These are phyloP conservation scores for Aleiodes testaceus DNA, from an alignment of 2,888 invertebrate species.

Conservation along the genomic window DNA sequence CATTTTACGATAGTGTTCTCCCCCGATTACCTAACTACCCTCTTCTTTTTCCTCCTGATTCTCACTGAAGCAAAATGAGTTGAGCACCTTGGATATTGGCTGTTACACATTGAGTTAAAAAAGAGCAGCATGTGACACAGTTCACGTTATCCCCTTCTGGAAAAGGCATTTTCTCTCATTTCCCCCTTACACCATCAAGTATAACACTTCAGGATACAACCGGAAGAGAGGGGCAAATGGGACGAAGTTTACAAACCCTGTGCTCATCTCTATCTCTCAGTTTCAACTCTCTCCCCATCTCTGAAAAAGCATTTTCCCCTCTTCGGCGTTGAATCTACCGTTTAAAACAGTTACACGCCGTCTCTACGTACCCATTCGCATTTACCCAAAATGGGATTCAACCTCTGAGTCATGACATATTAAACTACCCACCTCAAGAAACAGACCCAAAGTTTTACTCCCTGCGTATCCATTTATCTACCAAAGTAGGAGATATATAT, in stretches of 20 bases:
- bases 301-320: not conserved
- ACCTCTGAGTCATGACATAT: slow-evolving; percentile 26
- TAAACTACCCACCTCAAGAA: slow-evolving; percentile 33
- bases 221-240: not conserved
- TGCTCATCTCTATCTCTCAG: not conserved
- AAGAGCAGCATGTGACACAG: slow-evolving; percentile 46
- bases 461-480: not conserved
- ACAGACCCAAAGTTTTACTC: slow-evolving; percentile 2
- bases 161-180: slow-evolving; percentile 40
- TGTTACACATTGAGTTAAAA: slow-evolving; percentile 26
- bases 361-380: slow-evolving; percentile 11
- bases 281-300: not conserved
- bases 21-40: not conserved
- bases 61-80: not conserved
- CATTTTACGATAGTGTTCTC: slow-evolving; percentile 2
- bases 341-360: slow-evolving; percentile 33
- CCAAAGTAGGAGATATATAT: not conserved
- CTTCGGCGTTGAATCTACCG: slow-evolving; percentile 3
- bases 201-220: slow-evolving; percentile 8
- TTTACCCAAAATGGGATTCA: slow-evolving; percentile 14
- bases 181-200: slow-evolving; percentile 16
- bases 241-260: slow-evolving; percentile 1
- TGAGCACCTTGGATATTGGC: slow-evolving; percentile 3
- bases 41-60: not conserved
- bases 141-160: slow-evolving; percentile 50